Evolutionary conservation across 2,888 invertebrate genomes (phyloP).

Genomic region (Crepidodera aurea): DNA sequence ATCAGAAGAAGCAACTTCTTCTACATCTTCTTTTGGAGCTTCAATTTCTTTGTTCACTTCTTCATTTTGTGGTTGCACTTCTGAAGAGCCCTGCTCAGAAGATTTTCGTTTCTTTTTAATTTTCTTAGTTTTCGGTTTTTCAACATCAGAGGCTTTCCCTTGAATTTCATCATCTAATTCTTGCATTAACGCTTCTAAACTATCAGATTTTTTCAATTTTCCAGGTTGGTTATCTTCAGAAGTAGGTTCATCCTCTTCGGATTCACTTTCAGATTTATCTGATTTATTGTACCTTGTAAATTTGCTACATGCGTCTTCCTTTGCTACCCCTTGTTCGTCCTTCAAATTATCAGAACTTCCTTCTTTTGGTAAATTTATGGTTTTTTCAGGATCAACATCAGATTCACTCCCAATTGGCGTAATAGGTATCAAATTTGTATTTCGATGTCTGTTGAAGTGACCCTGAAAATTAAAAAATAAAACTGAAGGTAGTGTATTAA

Average conservation of each 20-base stretch:
- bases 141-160: constrained; percentile 39
- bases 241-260: constrained; percentile 52
- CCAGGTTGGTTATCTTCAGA: constrained; percentile 42
- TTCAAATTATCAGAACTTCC: constrained; percentile 48
- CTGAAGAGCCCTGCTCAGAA: neutral
- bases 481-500: too few relatives aligned
- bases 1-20: neutral
- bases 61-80: neutral
- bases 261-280: constrained; percentile 61
- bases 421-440: constrained; percentile 64
- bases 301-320: constrained; percentile 56
- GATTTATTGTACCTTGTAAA: constrained; percentile 64
- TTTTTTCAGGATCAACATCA: constrained; percentile 39
- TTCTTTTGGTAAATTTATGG: constrained; percentile 43
- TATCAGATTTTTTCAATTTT: constrained; percentile 61
- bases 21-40: neutral
- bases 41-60: neutral
- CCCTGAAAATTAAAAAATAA: constrained; percentile 46
- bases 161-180: constrained; percentile 65
- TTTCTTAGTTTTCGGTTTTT: constrained; percentile 42
- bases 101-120: constrained; percentile 20
- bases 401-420: constrained; percentile 55
- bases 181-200: constrained; percentile 64
- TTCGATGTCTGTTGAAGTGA: constrained; percentile 53
- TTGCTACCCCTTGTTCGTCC: constrained; percentile 36